Conservation (phyloP, 2,113 vertebrate genomes). For the Tetrao urogallus region DNA sequence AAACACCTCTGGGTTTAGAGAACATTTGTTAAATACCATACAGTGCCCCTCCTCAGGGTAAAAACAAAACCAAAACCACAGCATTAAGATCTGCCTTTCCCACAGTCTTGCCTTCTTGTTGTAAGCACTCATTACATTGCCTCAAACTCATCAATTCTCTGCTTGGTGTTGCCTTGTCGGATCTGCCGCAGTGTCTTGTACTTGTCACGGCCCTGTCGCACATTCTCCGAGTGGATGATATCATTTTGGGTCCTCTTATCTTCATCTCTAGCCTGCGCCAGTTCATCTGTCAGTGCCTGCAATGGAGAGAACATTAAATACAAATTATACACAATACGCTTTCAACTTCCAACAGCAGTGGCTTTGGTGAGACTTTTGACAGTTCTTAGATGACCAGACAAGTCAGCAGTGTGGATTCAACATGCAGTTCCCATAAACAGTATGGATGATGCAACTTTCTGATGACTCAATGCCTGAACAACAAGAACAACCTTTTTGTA, state of each 20-base stretch:
- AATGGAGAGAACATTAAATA: accelerated
- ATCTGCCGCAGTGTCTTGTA: constrained; percentile 98
- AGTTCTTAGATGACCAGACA: not conserved
- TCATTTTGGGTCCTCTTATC: constrained; percentile 93
- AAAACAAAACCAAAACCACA: not conserved
- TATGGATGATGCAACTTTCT: not conserved
- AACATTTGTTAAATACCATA: constrained; percentile 25
- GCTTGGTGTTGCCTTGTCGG: constrained; percentile 96
- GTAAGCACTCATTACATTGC: constrained; percentile 82
- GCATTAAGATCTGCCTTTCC: constrained; percentile 64
- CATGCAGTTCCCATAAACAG: not conserved
- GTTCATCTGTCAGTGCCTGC: constrained; percentile 89
- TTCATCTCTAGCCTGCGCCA: constrained; percentile 90
- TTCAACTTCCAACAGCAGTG: not conserved
- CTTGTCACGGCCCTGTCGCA: constrained; percentile 91
- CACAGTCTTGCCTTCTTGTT: constrained; percentile 42
- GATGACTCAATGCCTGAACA: not conserved
- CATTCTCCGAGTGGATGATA: constrained; percentile 90
- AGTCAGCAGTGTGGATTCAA: accelerated
- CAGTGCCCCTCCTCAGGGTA: constrained; percentile 73
- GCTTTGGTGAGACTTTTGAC: not conserved
- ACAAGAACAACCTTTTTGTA: not conserved
- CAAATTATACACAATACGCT: not conserved
- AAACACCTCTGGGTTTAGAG: constrained; percentile 31
- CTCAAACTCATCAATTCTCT: constrained; percentile 97